A percentile compares a stretch with the other conserved stretches of the same genome.
phyloP scores from a whole-genome alignment of 2,888 invertebrate genomes.

The Metallyticus violacea region DNA sequence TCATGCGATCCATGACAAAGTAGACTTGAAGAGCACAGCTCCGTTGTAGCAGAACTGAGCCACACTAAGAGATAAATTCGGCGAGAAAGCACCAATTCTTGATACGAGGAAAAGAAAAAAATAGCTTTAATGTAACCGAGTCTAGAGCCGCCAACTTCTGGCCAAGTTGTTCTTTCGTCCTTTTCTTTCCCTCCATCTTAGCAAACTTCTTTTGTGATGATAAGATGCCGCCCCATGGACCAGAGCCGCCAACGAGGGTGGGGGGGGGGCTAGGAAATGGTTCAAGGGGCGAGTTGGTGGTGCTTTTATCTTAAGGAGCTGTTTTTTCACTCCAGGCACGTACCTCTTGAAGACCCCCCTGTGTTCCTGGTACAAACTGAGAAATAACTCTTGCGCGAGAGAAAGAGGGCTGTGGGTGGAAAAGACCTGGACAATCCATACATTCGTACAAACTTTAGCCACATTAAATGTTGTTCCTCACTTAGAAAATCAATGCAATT shows the following conservation, averaged over 20 bases:
- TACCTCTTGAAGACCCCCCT: neutral
- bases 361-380: slow-evolving; percentile 8
- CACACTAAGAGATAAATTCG: neutral
- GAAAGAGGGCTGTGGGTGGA: neutral
- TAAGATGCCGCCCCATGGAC: neutral
- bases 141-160: neutral
- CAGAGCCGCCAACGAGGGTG: neutral
- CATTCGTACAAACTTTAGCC: neutral
- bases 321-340: neutral
- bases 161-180: neutral
- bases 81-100: neutral
- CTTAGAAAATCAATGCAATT: neutral
- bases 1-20: neutral
- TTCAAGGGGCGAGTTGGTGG: neutral
- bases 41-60: too few species aligned
- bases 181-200: neutral
- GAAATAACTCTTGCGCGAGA: slow-evolving; percentile 12
- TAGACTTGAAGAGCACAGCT: too few species aligned
- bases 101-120: neutral
- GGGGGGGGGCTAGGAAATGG: too few species aligned
- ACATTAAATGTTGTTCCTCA: neutral
- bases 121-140: neutral
- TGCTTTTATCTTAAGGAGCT: neutral
- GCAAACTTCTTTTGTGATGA: neutral
- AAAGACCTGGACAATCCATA: neutral